Evolutionary conservation across 2,888 invertebrate species (phyloP).

Genomic region (Argynnis bischoffii): DNA sequence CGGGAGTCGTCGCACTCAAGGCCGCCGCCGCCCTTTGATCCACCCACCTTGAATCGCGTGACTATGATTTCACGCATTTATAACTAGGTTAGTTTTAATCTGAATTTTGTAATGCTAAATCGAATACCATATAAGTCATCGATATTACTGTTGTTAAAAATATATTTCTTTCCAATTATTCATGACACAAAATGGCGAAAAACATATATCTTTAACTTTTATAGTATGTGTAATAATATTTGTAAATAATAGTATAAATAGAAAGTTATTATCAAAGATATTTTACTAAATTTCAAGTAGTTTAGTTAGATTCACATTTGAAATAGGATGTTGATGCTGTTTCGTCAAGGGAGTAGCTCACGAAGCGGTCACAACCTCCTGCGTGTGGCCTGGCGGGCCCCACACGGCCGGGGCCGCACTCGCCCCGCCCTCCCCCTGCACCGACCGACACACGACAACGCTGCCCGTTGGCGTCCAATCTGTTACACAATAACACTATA

Average conservation of each 20-base stretch:
- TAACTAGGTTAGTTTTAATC: constrained; percentile 49
- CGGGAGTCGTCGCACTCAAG: constrained; percentile 80
- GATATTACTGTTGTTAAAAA: background rate
- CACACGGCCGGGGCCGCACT: constrained; percentile 80
- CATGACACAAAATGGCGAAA: constrained; percentile 14
- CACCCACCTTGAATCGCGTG: constrained; percentile 81
- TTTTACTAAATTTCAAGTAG: background rate
- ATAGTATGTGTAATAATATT: background rate
- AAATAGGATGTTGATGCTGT: constrained; percentile 41
- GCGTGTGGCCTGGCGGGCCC: constrained; percentile 83
- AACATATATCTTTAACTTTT: background rate
- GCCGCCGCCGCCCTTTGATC: constrained; percentile 81
- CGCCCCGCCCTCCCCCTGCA: constrained; percentile 83
- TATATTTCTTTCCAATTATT: background rate
- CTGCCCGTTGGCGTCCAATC: constrained; percentile 78
- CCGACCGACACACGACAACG: constrained; percentile 74
- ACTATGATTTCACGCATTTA: constrained; percentile 64
- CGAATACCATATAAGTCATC: background rate
- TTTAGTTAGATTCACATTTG: background rate
- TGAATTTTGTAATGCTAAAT: constrained; percentile 5
- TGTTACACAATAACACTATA: constrained; percentile 76
- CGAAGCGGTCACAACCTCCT: constrained; percentile 84
- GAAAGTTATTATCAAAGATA: background rate
- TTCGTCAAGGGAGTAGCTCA: constrained; percentile 80
- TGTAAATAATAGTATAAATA: background rate